A percentile compares a stretch with the other conserved stretches of the same genome.
Evolutionary conservation across 2,888 invertebrate species (phyloP).

Genomic region (Cantharis nigra): DNA sequence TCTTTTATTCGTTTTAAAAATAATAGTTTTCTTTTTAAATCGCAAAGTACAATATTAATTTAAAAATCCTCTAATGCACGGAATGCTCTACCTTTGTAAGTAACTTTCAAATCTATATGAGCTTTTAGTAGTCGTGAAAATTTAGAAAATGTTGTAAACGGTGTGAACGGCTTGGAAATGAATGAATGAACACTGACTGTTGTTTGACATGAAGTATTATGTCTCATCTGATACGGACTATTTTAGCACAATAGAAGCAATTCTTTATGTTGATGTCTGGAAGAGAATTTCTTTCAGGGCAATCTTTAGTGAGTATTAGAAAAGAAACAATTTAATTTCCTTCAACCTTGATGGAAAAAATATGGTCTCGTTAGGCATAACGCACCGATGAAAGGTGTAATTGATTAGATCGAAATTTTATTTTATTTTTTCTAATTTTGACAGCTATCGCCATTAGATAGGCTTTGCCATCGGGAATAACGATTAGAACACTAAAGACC

Average conservation of each 20-base stretch:
- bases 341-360: neutral
- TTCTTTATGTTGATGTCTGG: slow-evolving; percentile 19
- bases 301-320: neutral
- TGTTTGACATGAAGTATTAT: slow-evolving; percentile 25
- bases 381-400: neutral
- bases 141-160: neutral
- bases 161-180: neutral
- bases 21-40: neutral
- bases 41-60: neutral
- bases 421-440: neutral
- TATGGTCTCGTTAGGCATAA: neutral
- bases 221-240: slow-evolving; percentile 23
- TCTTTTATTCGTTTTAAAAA: neutral
- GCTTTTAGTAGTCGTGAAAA: neutral
- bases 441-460: neutral
- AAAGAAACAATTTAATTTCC: slow-evolving; percentile 5
- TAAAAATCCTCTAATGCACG: neutral
- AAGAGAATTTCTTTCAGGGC: slow-evolving; percentile 4
- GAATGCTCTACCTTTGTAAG: neutral
- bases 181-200: slow-evolving; percentile 18
- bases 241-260: slow-evolving; percentile 22
- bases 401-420: neutral
- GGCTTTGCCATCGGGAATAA: neutral
- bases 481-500: neutral
- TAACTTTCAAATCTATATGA: neutral